Percentiles rank a stretch among this genome's conserved stretches.
These are phyloP conservation scores for Mythimna loreyi DNA, from an alignment of 2,888 invertebrate species.

Conservation along the genomic window DNA sequence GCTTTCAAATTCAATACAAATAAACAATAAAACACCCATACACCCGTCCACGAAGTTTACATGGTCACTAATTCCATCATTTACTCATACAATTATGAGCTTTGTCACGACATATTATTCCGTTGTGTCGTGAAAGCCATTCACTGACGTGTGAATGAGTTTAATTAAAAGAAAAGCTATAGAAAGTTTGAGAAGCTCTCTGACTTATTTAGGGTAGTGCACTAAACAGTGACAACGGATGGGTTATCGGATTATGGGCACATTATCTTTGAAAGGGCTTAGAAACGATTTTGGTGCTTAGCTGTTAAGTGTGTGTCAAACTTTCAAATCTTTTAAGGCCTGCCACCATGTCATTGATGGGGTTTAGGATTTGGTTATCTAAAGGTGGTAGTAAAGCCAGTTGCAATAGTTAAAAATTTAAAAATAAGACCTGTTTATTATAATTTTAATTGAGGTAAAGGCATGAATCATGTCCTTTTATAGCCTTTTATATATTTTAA, in stretches of 20 bases:
- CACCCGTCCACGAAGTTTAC: constrained; percentile 25
- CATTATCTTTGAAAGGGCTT: constrained; percentile 61
- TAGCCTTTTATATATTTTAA: no score
- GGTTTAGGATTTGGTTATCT: background rate
- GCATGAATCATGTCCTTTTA: no score
- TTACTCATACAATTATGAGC: constrained; percentile 53
- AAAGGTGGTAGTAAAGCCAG: no score
- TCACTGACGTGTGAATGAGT: constrained; percentile 65
- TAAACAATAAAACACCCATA: constrained; percentile 44
- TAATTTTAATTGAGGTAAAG: no score
- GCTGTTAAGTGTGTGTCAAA: constrained; percentile 49
- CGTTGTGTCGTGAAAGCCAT: constrained; percentile 50
- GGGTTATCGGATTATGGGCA: constrained; percentile 55
- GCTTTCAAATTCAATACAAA: constrained; percentile 37
- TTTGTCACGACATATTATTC: constrained; percentile 60
- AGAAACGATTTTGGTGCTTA: constrained; percentile 51
- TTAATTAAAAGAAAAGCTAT: constrained; percentile 63
- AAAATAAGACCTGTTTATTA: no score
- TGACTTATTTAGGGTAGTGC: constrained; percentile 53
- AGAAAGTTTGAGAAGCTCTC: constrained; percentile 63
- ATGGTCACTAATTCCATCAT: constrained; percentile 43
- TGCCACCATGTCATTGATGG: constrained; percentile 17
- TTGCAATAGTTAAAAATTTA: no score
- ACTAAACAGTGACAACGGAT: constrained; percentile 46
- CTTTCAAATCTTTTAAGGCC: constrained; percentile 33